phyloP scores from a whole-genome alignment of 2,113 vertebrate genomes.

The Lonchura striata region DNA sequence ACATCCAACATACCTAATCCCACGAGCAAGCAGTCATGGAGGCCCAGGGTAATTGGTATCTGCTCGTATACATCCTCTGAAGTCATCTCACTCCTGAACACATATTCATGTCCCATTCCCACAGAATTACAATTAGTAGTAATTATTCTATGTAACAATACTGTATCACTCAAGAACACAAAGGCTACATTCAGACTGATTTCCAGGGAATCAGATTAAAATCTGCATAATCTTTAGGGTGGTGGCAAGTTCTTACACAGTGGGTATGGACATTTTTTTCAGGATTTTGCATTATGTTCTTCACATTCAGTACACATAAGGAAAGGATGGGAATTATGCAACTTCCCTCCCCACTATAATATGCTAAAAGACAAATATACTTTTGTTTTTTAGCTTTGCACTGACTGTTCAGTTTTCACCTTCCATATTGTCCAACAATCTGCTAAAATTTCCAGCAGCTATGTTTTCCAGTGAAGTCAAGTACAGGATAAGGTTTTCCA shows the following conservation, averaged over 20 bases:
- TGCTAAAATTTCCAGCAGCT: constrained; percentile 36
- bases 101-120: background rate
- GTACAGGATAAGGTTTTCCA: constrained; percentile 4
- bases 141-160: background rate
- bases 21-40: background rate
- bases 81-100: background rate
- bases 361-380: background rate
- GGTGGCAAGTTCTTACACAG: background rate
- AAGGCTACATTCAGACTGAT: background rate
- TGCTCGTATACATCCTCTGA: background rate
- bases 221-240: background rate
- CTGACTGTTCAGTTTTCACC: background rate
- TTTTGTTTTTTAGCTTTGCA: background rate
- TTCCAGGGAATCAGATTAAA: background rate
- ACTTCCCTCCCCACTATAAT: background rate
- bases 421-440: background rate
- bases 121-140: background rate
- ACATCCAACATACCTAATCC: background rate
- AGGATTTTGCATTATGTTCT: background rate
- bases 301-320: background rate
- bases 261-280: background rate
- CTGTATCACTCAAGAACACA: background rate
- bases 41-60: rapidly evolving
- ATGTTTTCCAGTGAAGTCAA: constrained; percentile 8
- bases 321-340: background rate